These are phyloP conservation scores for Chrysotoxum bicinctum DNA, from an alignment of 2,888 invertebrate genomes.

Conservation along the genomic window DNA sequence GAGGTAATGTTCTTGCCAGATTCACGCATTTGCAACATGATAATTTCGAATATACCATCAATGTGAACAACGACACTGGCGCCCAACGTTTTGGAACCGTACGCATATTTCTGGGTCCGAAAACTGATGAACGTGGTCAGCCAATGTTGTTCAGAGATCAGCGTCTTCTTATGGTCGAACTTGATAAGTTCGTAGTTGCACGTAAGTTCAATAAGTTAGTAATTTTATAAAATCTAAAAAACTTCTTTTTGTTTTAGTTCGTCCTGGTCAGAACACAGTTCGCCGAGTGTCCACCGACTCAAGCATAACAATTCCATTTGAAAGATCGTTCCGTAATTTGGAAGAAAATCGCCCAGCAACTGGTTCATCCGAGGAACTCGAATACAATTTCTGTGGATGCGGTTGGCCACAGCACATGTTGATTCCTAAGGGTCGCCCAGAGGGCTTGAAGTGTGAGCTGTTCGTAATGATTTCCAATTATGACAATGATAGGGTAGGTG, in stretches of 20 bases:
- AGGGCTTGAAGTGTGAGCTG: constrained; percentile 86
- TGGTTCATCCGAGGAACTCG: constrained; percentile 82
- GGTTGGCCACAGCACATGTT: constrained; percentile 94
- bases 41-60: constrained; percentile 86
- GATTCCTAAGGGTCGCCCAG: constrained; percentile 86
- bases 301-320: constrained; percentile 92
- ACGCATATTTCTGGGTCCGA: constrained; percentile 87
- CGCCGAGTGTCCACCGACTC: constrained; percentile 87
- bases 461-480: constrained; percentile 91
- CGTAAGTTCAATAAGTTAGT: constrained; percentile 81
- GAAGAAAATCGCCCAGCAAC: constrained; percentile 84
- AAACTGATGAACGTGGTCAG: constrained; percentile 85
- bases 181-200: constrained; percentile 85
- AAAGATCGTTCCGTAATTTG: constrained; percentile 89
- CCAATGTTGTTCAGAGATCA: constrained; percentile 85
- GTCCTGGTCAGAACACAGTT: constrained; percentile 86
- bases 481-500: constrained; percentile 83
- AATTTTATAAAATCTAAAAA: not conserved
- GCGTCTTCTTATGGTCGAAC: constrained; percentile 85
- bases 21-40: constrained; percentile 90
- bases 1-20: constrained; percentile 87
- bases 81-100: constrained; percentile 84
- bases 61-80: constrained; percentile 84
- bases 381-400: constrained; percentile 93
- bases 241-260: constrained; percentile 81